Base-by-base conservation (phyloP, 2,113 vertebrate species). In the Leptobrachium leishanense region DNA sequence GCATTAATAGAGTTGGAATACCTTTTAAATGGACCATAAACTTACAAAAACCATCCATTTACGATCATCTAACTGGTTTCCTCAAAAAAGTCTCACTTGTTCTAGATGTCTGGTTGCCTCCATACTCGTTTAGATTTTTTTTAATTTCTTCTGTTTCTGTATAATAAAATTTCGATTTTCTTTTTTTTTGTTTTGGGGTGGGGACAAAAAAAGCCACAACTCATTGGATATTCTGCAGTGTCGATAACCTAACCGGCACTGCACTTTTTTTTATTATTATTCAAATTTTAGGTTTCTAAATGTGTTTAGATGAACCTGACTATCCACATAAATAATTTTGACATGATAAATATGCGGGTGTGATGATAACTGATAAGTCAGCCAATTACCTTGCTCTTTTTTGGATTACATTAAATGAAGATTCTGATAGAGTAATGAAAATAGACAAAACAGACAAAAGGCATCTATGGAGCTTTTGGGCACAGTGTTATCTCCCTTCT, bases 281-380 rank as follows among this genome's bases (percentile, higher is more conserved):
- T 94, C 87, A 93, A 91, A 94, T 93, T 91, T 92, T 90, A 88
- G 90, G 90, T 90, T 89, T 88, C 87, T 88, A 92, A 92, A 93
- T 90, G 89, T 84, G 77, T 89, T 84, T 87, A 88, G 90, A 93
- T 94, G 90, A 93, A 92, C 90, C 88, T 92, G 89, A 91, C 89
- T 86, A 90, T 92, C 92, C 93, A 93, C 91, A 93, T 93, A 93
- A 93, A 94, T 93, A 94, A 93, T 94, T 94, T 93, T 94, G 93
- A 94, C 93, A 91, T 82, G 91, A 91, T 92, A 94, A 93, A 90
- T 91, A 92, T 91, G 92, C 63, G 83, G 90, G 88, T 87, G 87
- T 2, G 90, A 93, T 93, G 92, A 93, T 93, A 93, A 91, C 92
- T 85, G 92, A 93, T 94, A 94, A 93, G 92, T 92, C 89, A 94